Percentiles rank a stretch among this genome's conserved stretches.
Conservation (phyloP, 2,888 invertebrate genomes). For the Heliconius erato region DNA sequence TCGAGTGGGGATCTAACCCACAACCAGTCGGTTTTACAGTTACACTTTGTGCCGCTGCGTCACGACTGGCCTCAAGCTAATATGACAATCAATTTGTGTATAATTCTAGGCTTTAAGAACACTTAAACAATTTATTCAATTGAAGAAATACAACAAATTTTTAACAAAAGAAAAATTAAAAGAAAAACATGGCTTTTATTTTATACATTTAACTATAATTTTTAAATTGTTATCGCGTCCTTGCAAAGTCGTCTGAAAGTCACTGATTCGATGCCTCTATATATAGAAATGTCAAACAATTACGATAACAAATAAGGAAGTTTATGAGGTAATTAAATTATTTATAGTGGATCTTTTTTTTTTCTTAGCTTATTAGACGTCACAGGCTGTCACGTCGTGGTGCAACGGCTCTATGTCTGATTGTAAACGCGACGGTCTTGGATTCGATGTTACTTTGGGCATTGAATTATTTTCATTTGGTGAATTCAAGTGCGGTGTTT, state of each 20-base stretch:
- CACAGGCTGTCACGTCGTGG: too few species aligned
- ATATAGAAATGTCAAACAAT: constrained; percentile 38
- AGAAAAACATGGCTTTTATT: background rate
- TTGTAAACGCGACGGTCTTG: background rate
- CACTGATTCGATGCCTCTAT: constrained; percentile 39
- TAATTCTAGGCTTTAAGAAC: too few species aligned
- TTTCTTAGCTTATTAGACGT: background rate
- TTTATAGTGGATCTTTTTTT: background rate
- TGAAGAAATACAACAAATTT: background rate
- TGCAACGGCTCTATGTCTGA: background rate
- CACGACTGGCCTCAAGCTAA: too few species aligned
- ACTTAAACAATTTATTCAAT: background rate
- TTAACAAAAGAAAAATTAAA: background rate
- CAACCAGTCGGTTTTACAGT: too few species aligned
- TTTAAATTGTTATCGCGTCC: constrained; percentile 31
- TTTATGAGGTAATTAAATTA: constrained; percentile 17
- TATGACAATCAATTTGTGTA: too few species aligned
- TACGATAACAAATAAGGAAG: constrained; percentile 8
- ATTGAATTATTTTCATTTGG: too few species aligned
- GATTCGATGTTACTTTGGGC: background rate
- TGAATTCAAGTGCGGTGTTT: background rate
- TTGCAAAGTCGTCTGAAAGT: constrained; percentile 42
- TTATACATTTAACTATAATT: constrained; percentile 1
- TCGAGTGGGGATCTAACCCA: too few species aligned
- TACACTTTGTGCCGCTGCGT: too few species aligned